Evolutionary conservation across 2,797 vertebrate genomes (phyloP), one percentile per base, ranked within the genome.

Genomic region (Diglossa cyanea): DNA sequence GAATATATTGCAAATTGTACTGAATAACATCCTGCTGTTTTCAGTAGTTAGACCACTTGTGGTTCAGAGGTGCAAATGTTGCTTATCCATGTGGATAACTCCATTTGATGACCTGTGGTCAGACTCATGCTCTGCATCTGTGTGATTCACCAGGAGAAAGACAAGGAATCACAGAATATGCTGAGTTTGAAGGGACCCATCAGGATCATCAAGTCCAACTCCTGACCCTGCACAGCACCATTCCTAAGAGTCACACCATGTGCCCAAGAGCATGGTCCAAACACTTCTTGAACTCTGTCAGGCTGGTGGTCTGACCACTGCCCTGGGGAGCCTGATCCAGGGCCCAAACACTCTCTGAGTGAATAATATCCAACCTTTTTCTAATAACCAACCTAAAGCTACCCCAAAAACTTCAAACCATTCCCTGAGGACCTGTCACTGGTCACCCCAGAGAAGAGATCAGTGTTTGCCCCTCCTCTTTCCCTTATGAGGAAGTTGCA

Each of bases 381-480:
- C 13, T 61, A 14, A 53, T 30, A 40, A 6, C 30, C 39, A 33
- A 6, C 9, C 4, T 17, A 33, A 40, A 54, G 6, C 5, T 30
- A 2, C 19, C 7, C 2, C 3, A 45, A 37, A 54, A 33, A 1
- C 13, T 33, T 86, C 25, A 30, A 24, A 18, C 24, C 11, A 4
- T 25, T 61, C 16, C 24, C 17, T 33, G 6, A 11, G 4, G 8
- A 24, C 10, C 13, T 60, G 26, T 9, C 17, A 14, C 48, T n/a
- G 45, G 31, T n/a, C n/a, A 60, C 62, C 10, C 24, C 2, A 45
- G 28, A 26, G 37, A 42, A 42, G 31, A 51, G 39, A 33, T 9
- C 8, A 13, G 18, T 28, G 19, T 0, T 10, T 60, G 13, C 4
- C 2, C 1, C 39, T 61, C 5, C 6, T 2, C 7, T 33, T 39